Percentiles rank a stretch among this genome's conserved stretches.
phyloP scores from a whole-genome alignment of 2,797 vertebrate genomes.

The Luscinia luscinia region DNA sequence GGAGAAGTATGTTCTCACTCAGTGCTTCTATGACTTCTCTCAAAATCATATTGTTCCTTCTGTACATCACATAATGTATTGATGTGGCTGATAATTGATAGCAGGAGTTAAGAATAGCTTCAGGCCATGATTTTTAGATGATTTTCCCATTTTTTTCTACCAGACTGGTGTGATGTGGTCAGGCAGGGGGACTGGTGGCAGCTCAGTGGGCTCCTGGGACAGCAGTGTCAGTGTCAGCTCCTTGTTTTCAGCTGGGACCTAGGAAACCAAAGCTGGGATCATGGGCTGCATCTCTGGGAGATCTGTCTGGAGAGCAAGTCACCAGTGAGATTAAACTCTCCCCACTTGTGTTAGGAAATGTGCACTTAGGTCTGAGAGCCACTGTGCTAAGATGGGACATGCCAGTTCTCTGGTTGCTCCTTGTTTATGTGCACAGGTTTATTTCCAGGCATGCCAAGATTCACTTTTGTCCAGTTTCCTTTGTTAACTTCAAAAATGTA shows the following conservation, averaged over 20 bases:
- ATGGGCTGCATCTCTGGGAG: not conserved
- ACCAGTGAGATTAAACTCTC: not conserved
- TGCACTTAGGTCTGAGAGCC: not conserved
- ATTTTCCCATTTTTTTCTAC: not conserved
- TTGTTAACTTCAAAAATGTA: not conserved
- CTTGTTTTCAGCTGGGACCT: not conserved
- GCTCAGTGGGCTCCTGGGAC: not conserved
- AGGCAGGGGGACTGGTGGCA: not conserved
- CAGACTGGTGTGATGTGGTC: not conserved
- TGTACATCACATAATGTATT: not conserved
- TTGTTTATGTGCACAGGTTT: not conserved
- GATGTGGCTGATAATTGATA: not conserved
- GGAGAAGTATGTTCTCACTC: not conserved
- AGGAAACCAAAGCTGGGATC: not conserved
- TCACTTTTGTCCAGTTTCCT: not conserved
- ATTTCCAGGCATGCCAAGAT: not conserved
- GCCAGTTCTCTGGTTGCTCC: fast-evolving
- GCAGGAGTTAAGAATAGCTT: not conserved
- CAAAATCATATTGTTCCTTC: not conserved
- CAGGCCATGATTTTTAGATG: not conserved
- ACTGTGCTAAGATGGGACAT: not conserved
- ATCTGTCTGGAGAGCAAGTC: not conserved
- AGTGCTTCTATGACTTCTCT: not conserved
- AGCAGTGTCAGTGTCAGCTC: not conserved
- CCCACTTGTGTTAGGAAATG: not conserved